A percentile compares a stretch with the other conserved stretches of the same genome.
Conservation (phyloP, 2,888 invertebrate genomes). For the Lasioglossum villosulum region DNA sequence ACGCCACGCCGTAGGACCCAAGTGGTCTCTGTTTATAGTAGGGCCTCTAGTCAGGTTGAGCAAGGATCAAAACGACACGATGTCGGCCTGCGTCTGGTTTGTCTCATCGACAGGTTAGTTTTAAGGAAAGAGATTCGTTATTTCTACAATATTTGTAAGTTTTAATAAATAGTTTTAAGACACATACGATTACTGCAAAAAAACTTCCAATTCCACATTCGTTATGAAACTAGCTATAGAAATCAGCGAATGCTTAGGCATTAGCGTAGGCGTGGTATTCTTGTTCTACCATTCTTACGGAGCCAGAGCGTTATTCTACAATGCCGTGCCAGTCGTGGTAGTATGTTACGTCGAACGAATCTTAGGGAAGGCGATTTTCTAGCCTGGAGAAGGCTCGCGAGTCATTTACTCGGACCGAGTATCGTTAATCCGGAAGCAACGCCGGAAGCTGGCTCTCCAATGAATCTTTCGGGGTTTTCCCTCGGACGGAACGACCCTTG, state of each 20-base stretch:
- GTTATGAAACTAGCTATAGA: background rate
- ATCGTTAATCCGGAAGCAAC: slow-evolving; percentile 61
- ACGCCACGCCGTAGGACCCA: too few species aligned
- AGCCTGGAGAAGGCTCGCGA: background rate
- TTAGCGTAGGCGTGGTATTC: background rate
- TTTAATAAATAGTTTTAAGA: too few species aligned
- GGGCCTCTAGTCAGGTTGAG: too few species aligned
- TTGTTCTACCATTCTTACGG: background rate
- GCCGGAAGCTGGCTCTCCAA: slow-evolving; percentile 43
- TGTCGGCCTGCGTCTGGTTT: too few species aligned
- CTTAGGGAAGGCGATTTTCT: background rate
- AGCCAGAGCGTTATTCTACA: background rate
- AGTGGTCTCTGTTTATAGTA: too few species aligned
- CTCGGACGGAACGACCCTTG: background rate
- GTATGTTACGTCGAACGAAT: background rate
- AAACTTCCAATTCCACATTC: too few species aligned
- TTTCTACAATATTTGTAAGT: too few species aligned
- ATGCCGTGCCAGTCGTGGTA: background rate
- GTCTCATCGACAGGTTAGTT: too few species aligned
- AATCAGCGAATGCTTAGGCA: background rate
- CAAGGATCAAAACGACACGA: too few species aligned
- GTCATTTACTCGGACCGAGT: background rate
- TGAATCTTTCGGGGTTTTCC: slow-evolving; percentile 57
- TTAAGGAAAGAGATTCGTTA: too few species aligned
- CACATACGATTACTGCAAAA: too few species aligned